Evolutionary conservation across 1,140 invertebrate species (phyloP), one percentile per base, ranked within the genome.

Genomic region (Mactra quadrangularis): DNA sequence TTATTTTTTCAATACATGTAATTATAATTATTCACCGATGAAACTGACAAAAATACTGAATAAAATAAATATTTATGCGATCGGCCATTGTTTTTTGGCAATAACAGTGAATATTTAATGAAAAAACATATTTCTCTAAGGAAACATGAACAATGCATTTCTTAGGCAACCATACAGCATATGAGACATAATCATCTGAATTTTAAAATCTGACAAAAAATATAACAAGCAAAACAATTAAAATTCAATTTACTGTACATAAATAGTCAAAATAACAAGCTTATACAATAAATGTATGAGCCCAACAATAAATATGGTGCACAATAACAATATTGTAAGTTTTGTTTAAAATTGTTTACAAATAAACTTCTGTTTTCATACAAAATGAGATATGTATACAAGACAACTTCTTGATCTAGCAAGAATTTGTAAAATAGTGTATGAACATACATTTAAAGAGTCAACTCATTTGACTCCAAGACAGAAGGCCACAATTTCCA

Each of bases 391-490:
- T 74, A 79, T 79, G 59, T 79, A 33, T 59, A 22, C 70, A 78
- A 66, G 62, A 79, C 77, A 70, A 45, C 25, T 25, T 70, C 77
- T 79, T 79, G 77, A 79, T 11, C 77, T 38, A 19, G 64, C 77
- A 79, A 79, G 77, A 70, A 72, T 19, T 74, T 82, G 59, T 64
- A 82, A 60, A n/a, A 82, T 22, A n/a, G 38, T 25, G 27, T 59
- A 76, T 27, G 27, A 76, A 57, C 64, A 68, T 41, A 64, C 27
- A 64, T 47, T 47, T 55, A 29, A 27, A 25, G 64, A 68, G 64
- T 19, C 19, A 50, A 68, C 17, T 31, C 19, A n/a, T 19, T 27
- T 15, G 27, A 53, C 38, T 35, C 70, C 66, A 53, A 33, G 55
- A 50, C 19, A n/a, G 33, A 81, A 81, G 77, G 77, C 77, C 77